phyloP scores from a whole-genome alignment of 2,888 invertebrate genomes.

The Ormyrus nitidulus region DNA sequence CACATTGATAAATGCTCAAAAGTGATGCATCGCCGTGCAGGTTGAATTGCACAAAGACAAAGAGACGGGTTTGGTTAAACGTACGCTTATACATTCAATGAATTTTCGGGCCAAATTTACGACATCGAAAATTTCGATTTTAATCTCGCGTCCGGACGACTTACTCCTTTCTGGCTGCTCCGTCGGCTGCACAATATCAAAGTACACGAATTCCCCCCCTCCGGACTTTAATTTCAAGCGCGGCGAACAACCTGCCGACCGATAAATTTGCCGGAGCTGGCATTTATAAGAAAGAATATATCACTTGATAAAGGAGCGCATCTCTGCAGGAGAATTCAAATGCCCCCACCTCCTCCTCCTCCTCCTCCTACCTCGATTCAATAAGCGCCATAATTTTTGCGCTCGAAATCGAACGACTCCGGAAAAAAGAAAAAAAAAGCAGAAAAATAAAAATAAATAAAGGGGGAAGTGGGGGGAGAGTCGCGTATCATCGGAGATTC shows the following conservation, averaged over 20 bases:
- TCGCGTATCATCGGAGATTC: conserved; percentile 65
- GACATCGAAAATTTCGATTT: too few species aligned
- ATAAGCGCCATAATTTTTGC: conserved; percentile 39
- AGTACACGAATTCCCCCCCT: not conserved
- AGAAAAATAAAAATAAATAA: not conserved
- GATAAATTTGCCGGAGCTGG: conserved; percentile 16
- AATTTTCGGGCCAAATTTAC: too few species aligned
- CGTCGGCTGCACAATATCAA: not conserved
- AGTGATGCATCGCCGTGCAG: too few species aligned
- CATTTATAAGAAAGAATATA: conserved; percentile 27
- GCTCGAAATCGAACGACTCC: not conserved
- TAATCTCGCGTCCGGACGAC: not conserved
- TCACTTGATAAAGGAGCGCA: conserved; percentile 32
- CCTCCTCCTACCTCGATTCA: conserved; percentile 9
- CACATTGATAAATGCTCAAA: too few species aligned
- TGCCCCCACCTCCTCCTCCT: not conserved
- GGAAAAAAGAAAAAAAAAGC: conserved; percentile 7
- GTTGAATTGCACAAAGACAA: too few species aligned
- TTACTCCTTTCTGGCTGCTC: not conserved
- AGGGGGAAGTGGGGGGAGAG: not conserved
- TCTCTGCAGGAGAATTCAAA: conserved; percentile 25
- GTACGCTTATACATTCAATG: too few species aligned
- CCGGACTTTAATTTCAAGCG: conserved; percentile 7
- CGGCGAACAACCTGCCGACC: not conserved
- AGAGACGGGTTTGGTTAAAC: too few species aligned